Evolutionary conservation across 2,888 invertebrate species (phyloP).

Genomic region (Bellardia bayeri): DNA sequence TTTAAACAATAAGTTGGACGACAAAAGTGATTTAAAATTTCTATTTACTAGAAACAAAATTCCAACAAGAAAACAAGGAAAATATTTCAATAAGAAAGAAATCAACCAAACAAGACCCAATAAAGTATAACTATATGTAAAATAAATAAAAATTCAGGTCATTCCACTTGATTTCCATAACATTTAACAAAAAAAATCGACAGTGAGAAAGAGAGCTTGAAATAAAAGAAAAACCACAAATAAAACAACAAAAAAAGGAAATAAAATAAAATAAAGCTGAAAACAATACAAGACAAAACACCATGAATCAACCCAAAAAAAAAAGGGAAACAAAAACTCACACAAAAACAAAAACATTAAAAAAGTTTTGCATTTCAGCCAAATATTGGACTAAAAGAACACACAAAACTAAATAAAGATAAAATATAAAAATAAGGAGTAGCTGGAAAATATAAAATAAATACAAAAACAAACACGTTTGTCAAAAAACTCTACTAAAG

Average conservation of each 20-base stretch:
- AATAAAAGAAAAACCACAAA: slow-evolving; percentile 37
- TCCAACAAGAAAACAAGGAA: neutral
- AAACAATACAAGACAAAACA: neutral
- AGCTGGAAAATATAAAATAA: neutral
- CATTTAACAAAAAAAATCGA: slow-evolving; percentile 71
- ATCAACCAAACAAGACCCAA: slow-evolving; percentile 21
- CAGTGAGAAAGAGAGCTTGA: neutral
- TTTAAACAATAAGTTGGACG: neutral
- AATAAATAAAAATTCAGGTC: slow-evolving; percentile 77
- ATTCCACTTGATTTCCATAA: slow-evolving; percentile 82
- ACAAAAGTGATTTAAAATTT: neutral
- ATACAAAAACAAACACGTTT: slow-evolving; percentile 36
- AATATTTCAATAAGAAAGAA: neutral
- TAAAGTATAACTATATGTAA: slow-evolving; percentile 22
- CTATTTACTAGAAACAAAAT: neutral
- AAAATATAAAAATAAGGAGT: neutral
- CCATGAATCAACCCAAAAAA: neutral
- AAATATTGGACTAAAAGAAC: slow-evolving; percentile 8
- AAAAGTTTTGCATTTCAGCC: slow-evolving; percentile 44
- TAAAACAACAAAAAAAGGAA: neutral
- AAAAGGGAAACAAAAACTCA: neutral
- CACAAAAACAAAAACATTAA: slow-evolving; percentile 13
- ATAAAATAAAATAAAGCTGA: slow-evolving; percentile 8
- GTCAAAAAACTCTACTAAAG: slow-evolving; percentile 48
- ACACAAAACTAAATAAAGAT: neutral